Evolutionary conservation across 2,797 vertebrate species (phyloP).

Genomic region (Limnodromus scolopaceus): DNA sequence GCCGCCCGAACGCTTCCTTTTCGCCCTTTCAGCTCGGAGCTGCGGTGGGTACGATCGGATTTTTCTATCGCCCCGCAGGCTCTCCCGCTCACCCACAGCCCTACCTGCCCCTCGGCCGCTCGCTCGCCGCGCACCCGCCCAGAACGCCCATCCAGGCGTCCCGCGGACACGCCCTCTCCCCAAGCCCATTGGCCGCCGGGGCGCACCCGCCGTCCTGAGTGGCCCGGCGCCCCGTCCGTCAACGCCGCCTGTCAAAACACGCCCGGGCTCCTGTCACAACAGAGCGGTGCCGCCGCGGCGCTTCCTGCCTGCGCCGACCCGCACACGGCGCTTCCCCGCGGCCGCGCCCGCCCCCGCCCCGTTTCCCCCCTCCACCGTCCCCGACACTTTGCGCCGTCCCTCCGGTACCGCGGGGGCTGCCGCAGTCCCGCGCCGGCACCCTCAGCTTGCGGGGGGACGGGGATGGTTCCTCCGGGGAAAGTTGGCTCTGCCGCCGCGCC

Average conservation of each 20-base stretch:
- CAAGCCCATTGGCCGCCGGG: slow-evolving; percentile 43
- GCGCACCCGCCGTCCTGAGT: slow-evolving; percentile 14
- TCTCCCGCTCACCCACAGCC: fast-evolving
- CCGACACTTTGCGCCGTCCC: neutral
- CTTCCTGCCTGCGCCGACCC: slow-evolving; percentile 17
- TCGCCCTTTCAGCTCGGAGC: fast-evolving
- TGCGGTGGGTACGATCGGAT: fast-evolving
- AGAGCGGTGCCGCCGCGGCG: neutral
- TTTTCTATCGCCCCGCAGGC: fast-evolving
- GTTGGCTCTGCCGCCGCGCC: neutral
- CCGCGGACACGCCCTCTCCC: slow-evolving; percentile 56
- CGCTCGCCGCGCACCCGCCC: neutral
- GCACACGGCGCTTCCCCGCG: neutral
- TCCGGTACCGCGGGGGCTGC: neutral
- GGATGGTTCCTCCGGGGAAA: slow-evolving; percentile 47
- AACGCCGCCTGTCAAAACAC: slow-evolving; percentile 73
- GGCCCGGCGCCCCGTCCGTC: slow-evolving; percentile 60
- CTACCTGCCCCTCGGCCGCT: neutral
- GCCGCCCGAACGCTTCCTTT: neutral
- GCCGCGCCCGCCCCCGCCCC: neutral
- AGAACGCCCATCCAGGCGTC: slow-evolving; percentile 30
- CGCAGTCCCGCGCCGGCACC: neutral
- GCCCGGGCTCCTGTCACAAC: slow-evolving; percentile 70
- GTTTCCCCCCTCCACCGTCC: neutral
- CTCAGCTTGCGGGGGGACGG: neutral